Percentiles rank a stretch among this genome's conserved stretches.
These are phyloP conservation scores for Pandemis corylana DNA, from an alignment of 2,888 invertebrate species.

Conservation along the genomic window DNA sequence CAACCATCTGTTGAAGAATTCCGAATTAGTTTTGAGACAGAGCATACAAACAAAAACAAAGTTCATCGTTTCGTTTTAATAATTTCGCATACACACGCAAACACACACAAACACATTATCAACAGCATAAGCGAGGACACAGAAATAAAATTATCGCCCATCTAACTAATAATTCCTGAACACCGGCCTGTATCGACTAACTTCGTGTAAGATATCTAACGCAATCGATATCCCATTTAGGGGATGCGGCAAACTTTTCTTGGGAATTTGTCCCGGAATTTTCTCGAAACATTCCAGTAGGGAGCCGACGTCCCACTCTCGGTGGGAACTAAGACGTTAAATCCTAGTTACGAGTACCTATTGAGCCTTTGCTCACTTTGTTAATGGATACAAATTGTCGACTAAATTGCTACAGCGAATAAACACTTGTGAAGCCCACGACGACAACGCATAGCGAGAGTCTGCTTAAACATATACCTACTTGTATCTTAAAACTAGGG, in stretches of 20 bases:
- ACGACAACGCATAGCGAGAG: slow-evolving; percentile 6
- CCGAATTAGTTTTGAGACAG: too few relatives aligned
- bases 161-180: slow-evolving; percentile 24
- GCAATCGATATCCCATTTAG: slow-evolving; percentile 57
- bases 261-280: slow-evolving; percentile 77
- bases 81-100: too few relatives aligned
- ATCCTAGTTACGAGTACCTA: slow-evolving; percentile 73
- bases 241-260: slow-evolving; percentile 65
- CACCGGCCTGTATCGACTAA: slow-evolving; percentile 31
- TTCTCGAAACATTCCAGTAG: slow-evolving; percentile 70
- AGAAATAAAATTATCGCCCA: slow-evolving; percentile 4
- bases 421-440: slow-evolving; percentile 49
- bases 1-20: too few relatives aligned
- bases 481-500: background rate
- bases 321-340: slow-evolving; percentile 76
- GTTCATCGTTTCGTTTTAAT: too few relatives aligned
- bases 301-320: slow-evolving; percentile 61
- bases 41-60: too few relatives aligned
- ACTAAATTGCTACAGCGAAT: slow-evolving; percentile 63
- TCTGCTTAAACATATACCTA: background rate
- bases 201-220: slow-evolving; percentile 45
- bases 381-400: slow-evolving; percentile 73
- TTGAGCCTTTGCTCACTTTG: slow-evolving; percentile 68
- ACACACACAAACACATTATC: background rate
- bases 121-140: background rate